phyloP scores from a whole-genome alignment of 2,888 invertebrate genomes.

The Meiosimyza decipiens region DNA sequence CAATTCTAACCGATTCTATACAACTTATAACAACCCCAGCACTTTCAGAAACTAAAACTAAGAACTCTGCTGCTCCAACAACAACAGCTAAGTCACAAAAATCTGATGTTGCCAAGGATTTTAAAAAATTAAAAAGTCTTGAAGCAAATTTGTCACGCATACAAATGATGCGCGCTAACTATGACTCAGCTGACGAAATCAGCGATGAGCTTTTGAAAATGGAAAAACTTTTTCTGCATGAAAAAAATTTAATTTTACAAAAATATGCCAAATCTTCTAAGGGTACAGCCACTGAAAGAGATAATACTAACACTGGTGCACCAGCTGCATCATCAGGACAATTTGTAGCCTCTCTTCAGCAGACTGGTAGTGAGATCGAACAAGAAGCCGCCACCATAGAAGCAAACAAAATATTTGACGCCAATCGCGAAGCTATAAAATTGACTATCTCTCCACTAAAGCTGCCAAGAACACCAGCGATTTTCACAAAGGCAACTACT shows the following conservation, averaged over 20 bases:
- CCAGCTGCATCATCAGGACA: constrained; percentile 17
- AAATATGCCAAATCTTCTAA: constrained; percentile 57
- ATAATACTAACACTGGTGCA: background rate
- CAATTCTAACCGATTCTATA: background rate
- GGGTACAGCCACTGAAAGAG: constrained; percentile 30
- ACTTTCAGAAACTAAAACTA: background rate
- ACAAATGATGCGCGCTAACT: constrained; percentile 64
- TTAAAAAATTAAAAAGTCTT: constrained; percentile 60
- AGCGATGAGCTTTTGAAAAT: constrained; percentile 62
- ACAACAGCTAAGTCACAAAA: constrained; percentile 38
- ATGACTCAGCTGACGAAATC: constrained; percentile 62
- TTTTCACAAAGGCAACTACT: constrained; percentile 47
- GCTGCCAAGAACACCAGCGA: constrained; percentile 55
- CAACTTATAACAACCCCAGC: background rate
- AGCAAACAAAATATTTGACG: constrained; percentile 60
- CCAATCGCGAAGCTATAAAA: constrained; percentile 64
- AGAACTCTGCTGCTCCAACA: constrained; percentile 39
- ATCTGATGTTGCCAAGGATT: constrained; percentile 57
- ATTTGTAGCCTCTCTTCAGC: constrained; percentile 36
- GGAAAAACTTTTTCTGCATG: constrained; percentile 60
- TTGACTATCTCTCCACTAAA: constrained; percentile 62
- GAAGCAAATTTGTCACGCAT: constrained; percentile 62
- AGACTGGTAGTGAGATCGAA: constrained; percentile 18
- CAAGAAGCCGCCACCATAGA: constrained; percentile 35
- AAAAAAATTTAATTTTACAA: constrained; percentile 61